Percentiles rank a stretch among this genome's conserved stretches.
These are phyloP conservation scores for Mugil cephalus DNA, from an alignment of 2,113 vertebrate species.

Conservation along the genomic window DNA sequence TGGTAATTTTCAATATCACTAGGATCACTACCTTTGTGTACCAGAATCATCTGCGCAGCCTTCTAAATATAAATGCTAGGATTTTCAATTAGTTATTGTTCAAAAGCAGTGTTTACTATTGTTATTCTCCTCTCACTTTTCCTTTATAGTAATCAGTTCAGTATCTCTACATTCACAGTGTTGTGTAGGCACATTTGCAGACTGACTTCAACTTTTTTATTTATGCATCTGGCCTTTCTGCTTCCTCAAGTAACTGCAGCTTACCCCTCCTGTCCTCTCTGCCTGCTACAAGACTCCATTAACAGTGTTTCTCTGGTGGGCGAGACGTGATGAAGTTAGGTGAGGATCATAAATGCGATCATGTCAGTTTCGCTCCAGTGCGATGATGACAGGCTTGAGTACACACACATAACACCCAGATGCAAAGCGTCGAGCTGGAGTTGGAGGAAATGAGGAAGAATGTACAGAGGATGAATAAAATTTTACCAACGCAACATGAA, in stretches of 20 bases:
- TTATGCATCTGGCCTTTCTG: slow-evolving; percentile 12
- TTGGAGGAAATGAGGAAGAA: slow-evolving; percentile 2
- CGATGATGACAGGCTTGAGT: slow-evolving; percentile 2
- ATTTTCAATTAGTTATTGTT: slow-evolving; percentile 42
- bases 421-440: not conserved
- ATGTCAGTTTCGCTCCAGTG: slow-evolving; percentile 29
- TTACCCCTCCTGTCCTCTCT: not conserved
- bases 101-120: slow-evolving; percentile 33
- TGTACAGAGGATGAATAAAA: not conserved
- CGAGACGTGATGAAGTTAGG: slow-evolving; percentile 37
- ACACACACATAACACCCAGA: not conserved
- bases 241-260: not conserved
- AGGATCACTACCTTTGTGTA: too few species aligned
- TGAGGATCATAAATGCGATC: slow-evolving; percentile 39
- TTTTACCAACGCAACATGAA: slow-evolving; percentile 6
- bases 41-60: too few species aligned
- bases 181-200: slow-evolving; percentile 8
- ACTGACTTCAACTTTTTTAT: slow-evolving; percentile 29
- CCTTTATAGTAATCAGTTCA: slow-evolving; percentile 18
- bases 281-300: slow-evolving; percentile 38
- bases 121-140: slow-evolving; percentile 8
- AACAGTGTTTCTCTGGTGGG: slow-evolving; percentile 23
- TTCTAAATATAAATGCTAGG: too few species aligned
- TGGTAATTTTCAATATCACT: too few species aligned
- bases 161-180: not conserved